These are phyloP conservation scores for Zapus hudsonius DNA, from an alignment of 2,113 vertebrate species.

Conservation along the genomic window DNA sequence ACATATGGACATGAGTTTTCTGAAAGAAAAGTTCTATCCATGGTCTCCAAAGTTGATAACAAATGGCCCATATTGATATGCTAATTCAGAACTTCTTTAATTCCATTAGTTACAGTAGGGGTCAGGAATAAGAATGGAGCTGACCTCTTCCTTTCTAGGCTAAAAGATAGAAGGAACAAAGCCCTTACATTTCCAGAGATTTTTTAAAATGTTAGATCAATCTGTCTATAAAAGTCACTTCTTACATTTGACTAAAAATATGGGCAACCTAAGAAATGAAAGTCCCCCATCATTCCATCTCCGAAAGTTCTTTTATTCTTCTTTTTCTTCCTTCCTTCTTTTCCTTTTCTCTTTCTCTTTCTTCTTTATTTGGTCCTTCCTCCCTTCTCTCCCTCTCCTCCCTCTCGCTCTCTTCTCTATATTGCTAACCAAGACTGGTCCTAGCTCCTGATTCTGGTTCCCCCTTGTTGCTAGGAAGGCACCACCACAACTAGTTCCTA, in stretches of 20 bases:
- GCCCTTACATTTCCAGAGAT: neutral
- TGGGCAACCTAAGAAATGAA: neutral
- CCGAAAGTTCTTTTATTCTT: neutral
- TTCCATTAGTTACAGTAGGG: slow-evolving; percentile 8
- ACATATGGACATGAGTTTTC: neutral
- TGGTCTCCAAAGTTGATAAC: neutral
- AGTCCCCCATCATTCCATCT: neutral
- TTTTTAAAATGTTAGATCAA: neutral
- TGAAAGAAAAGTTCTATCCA: neutral
- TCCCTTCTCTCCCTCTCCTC: neutral
- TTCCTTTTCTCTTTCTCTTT: neutral
- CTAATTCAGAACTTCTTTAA: neutral
- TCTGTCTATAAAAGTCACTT: neutral
- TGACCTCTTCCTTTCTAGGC: neutral
- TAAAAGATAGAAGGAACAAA: slow-evolving; percentile 25
- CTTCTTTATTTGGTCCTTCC: neutral
- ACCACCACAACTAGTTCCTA: neutral
- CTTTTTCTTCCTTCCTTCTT: too few relatives aligned
- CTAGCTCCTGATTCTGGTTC: neutral
- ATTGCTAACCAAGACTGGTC: too few relatives aligned
- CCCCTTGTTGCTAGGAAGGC: too few relatives aligned
- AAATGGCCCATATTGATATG: neutral
- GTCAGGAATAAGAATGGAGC: neutral
- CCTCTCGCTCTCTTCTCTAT: too few relatives aligned
- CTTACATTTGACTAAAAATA: neutral